Base-by-base conservation (phyloP, 2,888 invertebrate genomes). In the Sminthurinus aureus region DNA sequence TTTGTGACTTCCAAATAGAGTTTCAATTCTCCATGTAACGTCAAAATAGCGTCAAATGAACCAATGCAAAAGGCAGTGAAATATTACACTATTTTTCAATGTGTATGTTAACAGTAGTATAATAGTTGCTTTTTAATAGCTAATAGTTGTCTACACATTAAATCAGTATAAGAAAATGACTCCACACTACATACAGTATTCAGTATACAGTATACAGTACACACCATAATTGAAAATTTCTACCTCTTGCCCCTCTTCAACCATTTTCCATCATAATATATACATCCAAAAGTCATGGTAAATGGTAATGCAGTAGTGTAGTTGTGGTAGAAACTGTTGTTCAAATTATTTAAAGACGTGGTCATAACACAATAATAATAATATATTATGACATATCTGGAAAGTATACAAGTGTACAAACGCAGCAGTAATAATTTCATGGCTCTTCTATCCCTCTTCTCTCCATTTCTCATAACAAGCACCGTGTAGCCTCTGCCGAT, bases 391-490 rank as follows among this genome's bases (percentile, higher is more conserved):
- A n/a, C n/a, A n/a, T n/a, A n/a, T n/a, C n/a, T n/a, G 58, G 9
- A 58, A 58, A 58, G 58, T 58, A 9, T 58, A 58, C 58, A 18
- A 15, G 2, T 18, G 9, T 58, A 18, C 18, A 58, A 58, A 67
- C 67, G 22, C 67, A 22, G 67, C 22, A 67, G 22, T 71, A 71
- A 71, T 71, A 71, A 71, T 71, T 71, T 71, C 24, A 71, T 71
- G 71, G 26, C 71, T 71, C 71, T 38, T 38, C 71, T 24, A 24
- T 71, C 71, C 22, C 24, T 71, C 71, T 11, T 3, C 9, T 24
- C 71, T 11, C 11, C n/a, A 20, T 67, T 67, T n/a, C n/a, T 11
- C n/a, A 15, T 20, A 58, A 58, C 58, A 58, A 58, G 58, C 13
- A 58, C 24, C 9, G 20, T 24, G 24, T 24, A 26, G 71, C 26